Evolutionary conservation across 92 coral and sea anemone genomes (phyloP), one percentile per base, ranked within the genome.

Genomic region (Siderastrea radians): DNA sequence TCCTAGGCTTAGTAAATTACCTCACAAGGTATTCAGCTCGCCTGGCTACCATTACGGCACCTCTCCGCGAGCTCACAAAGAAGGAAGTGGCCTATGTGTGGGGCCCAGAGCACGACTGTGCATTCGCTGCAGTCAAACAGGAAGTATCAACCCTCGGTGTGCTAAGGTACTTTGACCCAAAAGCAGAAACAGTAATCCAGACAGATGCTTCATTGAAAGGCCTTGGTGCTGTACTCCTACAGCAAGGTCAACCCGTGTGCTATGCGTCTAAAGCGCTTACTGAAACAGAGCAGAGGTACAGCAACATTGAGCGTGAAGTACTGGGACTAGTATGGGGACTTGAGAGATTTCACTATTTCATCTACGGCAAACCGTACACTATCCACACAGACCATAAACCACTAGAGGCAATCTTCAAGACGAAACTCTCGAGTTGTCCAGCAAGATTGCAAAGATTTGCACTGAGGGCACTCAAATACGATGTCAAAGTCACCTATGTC

Each of bases 261-360:
- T 85, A 89, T 71, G 91, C 86, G 13, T 85, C 88, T 0, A 85
- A 89, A 45, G 87, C 91, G 49, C 91, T 85, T 10, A 92, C 95
- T n/a, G 89, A 90, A 47, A 84, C 93, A 14, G 93, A 85, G 46
- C 82, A 75, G 68, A 80, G 68, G 11, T 93, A 93, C 81, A 86
- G 95, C 76, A 92, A 84, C 83, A 88, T 92, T 68, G 93, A 92
- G 60, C 68, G 95, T 17, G 93, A 92, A 81, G 65, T 91, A 84
- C 89, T 84, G 3, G 91, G 83, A 0, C 86, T 89, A 57, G 86
- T 91, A 6, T 89, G 91, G 91, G 91, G 91, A 47, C 93, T 93
- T 1, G 93, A 89, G 81, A 57, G 93, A n/a, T 89, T 93, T 62
- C 82, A 89, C 67, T 93, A 89, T 80, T 93, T 77, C 52, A 85